Base-by-base conservation (phyloP, 2,113 vertebrate species). In the Eptesicus fuscus region DNA sequence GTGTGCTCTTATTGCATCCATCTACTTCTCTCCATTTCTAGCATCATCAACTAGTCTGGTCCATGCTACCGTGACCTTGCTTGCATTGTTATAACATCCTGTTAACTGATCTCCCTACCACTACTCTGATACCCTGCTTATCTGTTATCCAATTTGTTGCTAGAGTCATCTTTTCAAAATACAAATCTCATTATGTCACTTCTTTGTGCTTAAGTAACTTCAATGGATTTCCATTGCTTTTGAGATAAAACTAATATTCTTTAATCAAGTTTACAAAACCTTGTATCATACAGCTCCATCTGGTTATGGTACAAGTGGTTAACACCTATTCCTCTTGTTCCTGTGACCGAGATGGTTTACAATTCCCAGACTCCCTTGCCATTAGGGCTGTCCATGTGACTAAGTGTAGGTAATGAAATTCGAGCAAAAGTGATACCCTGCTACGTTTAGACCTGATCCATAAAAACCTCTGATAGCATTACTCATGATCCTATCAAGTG, bases 1-100 rank as follows among this genome's bases (percentile, higher is more conserved):
- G 4, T 8, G 0, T 14, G 65, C 37, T 18, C 6, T 12, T 35
- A 13, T 4, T 20, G 11, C 0, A 7, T 37, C 25, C 13, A 1
- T 65, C 44, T 20, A 9, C 22, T 18, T 20, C 7, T 94, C 40
- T 53, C 22, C 16, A 1, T 86, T 40, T 59, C 69, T 28, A 61
- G 53, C 40, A 73, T 17, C 2, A 4, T 47, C 51, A 28, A 28
- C 2, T 11, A 10, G 42, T 37, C 22, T 42, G 25, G 28, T 37
- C 25, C 65, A 37, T 12, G 49, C 25, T 40, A 5, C 17, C 10
- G 5, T 18, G 16, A 47, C 9, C 53, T 25, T 67, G 49, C 56
- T n/a, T 67, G 70, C 9, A 28, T 67, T 65, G 61, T 65, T 51
- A 1, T 5, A 25, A 14, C 25, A 28, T 14, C 35, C 25, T 82